Percentiles rank a stretch among this genome's conserved stretches.
These are phyloP conservation scores for Apodemus speciosus DNA, from an alignment of 2,113 vertebrate species.

Conservation along the genomic window DNA sequence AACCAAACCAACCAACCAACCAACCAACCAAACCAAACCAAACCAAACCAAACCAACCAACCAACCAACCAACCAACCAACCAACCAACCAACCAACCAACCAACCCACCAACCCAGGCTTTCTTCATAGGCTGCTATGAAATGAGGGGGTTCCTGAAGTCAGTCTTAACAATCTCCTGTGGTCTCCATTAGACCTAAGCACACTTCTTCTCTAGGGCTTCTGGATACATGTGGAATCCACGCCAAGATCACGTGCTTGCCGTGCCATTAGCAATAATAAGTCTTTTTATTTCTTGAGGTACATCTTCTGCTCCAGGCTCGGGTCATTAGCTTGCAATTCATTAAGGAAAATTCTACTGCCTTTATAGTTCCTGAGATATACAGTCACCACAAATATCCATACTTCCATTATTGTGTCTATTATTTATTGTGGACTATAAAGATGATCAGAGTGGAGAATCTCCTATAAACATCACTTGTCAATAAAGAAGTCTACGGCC, in stretches of 20 bases:
- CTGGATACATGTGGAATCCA: neutral
- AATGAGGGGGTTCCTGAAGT: neutral
- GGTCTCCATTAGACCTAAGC: neutral
- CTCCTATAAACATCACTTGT: too few species aligned
- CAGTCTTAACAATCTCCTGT: neutral
- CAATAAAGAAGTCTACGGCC: too few species aligned
- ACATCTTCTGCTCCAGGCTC: neutral
- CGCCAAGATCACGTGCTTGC: neutral
- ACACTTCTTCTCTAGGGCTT: neutral
- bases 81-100: too few species aligned
- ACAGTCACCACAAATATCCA: neutral
- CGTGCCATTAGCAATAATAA: neutral
- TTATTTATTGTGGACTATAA: neutral
- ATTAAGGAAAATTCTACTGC: neutral
- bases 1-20: too few species aligned
- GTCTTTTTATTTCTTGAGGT: neutral
- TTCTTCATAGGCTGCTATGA: neutral
- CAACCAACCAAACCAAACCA: too few species aligned
- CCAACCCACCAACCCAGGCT: neutral
- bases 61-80: too few species aligned
- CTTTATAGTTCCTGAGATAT: neutral
- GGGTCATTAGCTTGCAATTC: slow-evolving; percentile 13
- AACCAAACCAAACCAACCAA: neutral
- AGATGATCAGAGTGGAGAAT: neutral
- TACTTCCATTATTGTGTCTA: neutral